Evolutionary conservation across 2,888 invertebrate species (phyloP).

Genomic region (Tipula unca): DNA sequence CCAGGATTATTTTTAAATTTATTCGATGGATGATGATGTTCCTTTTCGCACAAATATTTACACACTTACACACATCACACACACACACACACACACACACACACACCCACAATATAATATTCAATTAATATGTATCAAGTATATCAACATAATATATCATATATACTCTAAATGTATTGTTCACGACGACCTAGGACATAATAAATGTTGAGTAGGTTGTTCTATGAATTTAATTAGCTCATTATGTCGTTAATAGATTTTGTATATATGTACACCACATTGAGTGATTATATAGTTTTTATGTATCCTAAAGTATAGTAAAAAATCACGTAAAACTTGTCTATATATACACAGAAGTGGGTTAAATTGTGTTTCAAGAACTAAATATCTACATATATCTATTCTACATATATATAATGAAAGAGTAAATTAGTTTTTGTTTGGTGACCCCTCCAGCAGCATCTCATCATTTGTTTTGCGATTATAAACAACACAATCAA

Average conservation of each 20-base stretch:
- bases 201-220: conserved; percentile 14
- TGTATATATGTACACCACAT: not conserved
- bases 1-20: not conserved
- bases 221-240: not conserved
- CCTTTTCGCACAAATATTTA: not conserved
- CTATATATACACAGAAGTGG: not conserved
- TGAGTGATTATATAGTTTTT: not conserved
- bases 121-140: conserved; percentile 8
- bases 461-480: not conserved
- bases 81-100: not conserved
- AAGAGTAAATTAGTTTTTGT: not conserved
- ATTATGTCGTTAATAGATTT: not conserved
- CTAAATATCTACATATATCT: not conserved
- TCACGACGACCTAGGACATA: not conserved
- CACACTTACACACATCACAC: not conserved
- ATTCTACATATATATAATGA: not conserved
- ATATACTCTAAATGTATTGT: not conserved
- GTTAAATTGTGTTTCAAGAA: not conserved
- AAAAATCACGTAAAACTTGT: not conserved
- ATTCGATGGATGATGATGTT: conserved; percentile 4
- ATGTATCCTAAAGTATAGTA: not conserved
- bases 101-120: not conserved
- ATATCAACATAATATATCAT: not conserved
- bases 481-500: not conserved
- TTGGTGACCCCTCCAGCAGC: not conserved